phyloP scores from a whole-genome alignment of 2,113 vertebrate genomes.

The Platanista minor region DNA sequence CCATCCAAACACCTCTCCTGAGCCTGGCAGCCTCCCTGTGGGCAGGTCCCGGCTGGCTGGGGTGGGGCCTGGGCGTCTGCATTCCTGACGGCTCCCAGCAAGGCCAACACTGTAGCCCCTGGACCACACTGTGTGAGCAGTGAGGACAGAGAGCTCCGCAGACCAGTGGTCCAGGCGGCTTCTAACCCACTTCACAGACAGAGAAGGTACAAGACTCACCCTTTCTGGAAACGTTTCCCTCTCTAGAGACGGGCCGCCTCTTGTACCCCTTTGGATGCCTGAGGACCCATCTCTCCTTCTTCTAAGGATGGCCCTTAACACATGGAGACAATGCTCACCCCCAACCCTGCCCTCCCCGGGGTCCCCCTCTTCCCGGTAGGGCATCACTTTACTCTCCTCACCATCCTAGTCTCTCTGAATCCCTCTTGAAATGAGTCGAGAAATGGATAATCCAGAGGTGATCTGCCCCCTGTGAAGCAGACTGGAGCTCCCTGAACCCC shows the following conservation, averaged over 20 bases:
- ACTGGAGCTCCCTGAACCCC: neutral
- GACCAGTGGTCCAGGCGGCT: too few species aligned
- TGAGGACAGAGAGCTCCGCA: too few species aligned
- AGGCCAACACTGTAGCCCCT: too few species aligned
- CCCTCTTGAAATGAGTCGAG: neutral
- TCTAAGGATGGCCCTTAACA: neutral
- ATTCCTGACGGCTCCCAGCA: neutral
- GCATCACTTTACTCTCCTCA: neutral
- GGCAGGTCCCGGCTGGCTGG: neutral
- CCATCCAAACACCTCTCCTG: rapidly evolving
- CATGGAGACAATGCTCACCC: neutral
- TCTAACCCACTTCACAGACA: neutral
- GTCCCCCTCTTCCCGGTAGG: neutral
- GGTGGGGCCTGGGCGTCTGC: neutral
- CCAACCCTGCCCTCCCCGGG: too few species aligned
- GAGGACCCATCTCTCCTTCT: neutral
- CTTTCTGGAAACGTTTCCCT: neutral
- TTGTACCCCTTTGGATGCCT: neutral
- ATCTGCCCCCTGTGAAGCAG: neutral
- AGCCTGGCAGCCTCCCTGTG: neutral
- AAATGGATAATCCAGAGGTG: neutral
- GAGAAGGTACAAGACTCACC: neutral
- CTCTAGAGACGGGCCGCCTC: neutral
- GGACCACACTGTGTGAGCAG: neutral
- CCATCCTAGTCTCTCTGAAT: rapidly evolving